Conservation (phyloP, 2,797 vertebrate species). For the Sebastes reedi region DNA sequence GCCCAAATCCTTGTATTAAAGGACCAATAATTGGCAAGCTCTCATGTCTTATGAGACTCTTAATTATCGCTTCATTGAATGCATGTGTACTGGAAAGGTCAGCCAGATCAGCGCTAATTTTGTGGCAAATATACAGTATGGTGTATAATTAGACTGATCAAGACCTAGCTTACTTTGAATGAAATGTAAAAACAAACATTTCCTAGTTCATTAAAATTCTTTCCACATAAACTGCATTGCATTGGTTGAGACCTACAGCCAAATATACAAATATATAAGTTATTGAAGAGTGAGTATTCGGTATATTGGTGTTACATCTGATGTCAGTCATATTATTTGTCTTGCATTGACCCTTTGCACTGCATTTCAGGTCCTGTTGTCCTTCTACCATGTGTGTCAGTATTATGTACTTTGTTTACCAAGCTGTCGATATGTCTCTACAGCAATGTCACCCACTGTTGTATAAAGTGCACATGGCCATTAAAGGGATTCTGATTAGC, state of each 20-base stretch:
- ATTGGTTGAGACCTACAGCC: not conserved
- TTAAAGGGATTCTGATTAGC: constrained; percentile 35
- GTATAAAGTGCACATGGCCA: not conserved
- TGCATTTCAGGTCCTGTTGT: not conserved
- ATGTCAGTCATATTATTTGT: not conserved
- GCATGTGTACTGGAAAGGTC: constrained; percentile 1
- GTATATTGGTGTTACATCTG: not conserved
- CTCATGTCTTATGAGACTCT: constrained; percentile 1
- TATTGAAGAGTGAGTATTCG: not conserved
- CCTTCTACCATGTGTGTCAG: constrained; percentile 10
- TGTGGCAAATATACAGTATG: not conserved
- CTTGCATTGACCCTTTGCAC: not conserved
- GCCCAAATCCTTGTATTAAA: not conserved
- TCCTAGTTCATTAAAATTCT: not conserved
- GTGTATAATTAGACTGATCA: not conserved
- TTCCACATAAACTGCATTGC: not conserved
- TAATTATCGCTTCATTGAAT: constrained; percentile 24
- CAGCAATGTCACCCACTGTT: constrained; percentile 29
- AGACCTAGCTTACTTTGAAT: not conserved
- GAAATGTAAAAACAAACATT: not conserved
- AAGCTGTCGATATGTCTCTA: constrained; percentile 22
- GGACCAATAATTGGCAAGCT: constrained; percentile 8
- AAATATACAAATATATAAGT: not conserved
- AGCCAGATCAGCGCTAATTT: constrained; percentile 13
- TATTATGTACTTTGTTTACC: constrained; percentile 27